Base-by-base conservation (phyloP, 2,113 vertebrate genomes). In the Plotosus lineatus region DNA sequence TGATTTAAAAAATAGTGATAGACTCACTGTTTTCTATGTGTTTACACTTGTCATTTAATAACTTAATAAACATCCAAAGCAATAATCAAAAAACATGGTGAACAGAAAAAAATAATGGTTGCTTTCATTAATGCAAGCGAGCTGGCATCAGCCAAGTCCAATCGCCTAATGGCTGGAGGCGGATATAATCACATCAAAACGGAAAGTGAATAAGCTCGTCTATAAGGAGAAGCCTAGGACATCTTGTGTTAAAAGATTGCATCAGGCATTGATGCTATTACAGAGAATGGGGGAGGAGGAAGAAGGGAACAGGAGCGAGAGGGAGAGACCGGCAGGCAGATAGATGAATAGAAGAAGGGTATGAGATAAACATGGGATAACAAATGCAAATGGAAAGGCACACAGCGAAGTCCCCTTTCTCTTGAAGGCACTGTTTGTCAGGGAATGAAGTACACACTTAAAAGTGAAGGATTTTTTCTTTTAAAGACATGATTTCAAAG, bases 181-280 rank as follows among this genome's bases (percentile, higher is more conserved):
- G 46, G 84, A 89, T 84, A 86, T 92, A 93, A 92, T 93, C 90
- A 89, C 88, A 92, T 92, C 89, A 91, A 88, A 92, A 89, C 26
- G 80, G 87, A 88, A 87, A 91, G 85, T 83, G 79, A 80, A 82
- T 92, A 87, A 92, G 91, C 91, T 91, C 86, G 87, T 90, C 90
- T 89, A 89, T 85, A 89, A 90, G 87, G 83, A 85, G 86, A 84
- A 86, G 80, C 75, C 82, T 51, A 81, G 88, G 85, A 88, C 73
- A 60, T 90, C 87, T 90, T 90, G 81, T 33, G 87, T 88, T 90
- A 87, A 87, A 84, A 91, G 88, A 92, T 93, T 92, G 91, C 88
- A 91, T 92, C 89, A 91, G 88, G 84, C 83, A 72, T 75, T 87
- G 86, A 91, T 89, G 86, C 88, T 87, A 90, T 92, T 92, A 91